A percentile compares a stretch with the other conserved stretches of the same genome.
Evolutionary conservation across 2,797 vertebrate species (phyloP).

Genomic region (Acridotheres tristis): DNA sequence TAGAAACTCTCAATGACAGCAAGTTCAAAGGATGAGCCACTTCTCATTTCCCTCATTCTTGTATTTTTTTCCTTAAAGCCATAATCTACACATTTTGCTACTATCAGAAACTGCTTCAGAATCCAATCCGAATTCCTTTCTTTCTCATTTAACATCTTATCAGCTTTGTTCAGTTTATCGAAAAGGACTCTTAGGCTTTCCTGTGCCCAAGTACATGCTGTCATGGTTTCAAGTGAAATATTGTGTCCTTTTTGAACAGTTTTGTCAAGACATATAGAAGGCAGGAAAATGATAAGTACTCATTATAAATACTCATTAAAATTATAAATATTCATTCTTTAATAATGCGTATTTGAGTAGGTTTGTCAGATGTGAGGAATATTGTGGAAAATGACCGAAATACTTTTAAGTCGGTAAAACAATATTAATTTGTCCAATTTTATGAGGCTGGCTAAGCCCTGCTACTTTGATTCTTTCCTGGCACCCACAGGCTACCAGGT

Average conservation of each 20-base stretch:
- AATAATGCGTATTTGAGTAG: neutral
- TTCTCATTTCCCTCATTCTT: conserved; percentile 31
- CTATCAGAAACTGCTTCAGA: neutral
- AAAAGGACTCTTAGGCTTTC: neutral
- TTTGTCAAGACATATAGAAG: neutral
- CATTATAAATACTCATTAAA: neutral
- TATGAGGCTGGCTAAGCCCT: neutral
- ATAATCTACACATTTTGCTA: neutral
- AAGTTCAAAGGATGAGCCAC: conserved; percentile 16
- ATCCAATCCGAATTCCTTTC: neutral
- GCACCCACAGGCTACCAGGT: neutral
- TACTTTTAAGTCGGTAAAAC: neutral
- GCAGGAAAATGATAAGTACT: neutral
- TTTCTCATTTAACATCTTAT: neutral
- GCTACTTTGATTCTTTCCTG: conserved; percentile 2
- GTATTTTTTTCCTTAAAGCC: conserved; percentile 4
- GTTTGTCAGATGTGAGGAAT: neutral
- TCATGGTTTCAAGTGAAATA: neutral
- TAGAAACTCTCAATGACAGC: conserved; percentile 26
- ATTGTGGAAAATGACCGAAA: neutral
- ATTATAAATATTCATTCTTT: neutral
- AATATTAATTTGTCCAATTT: neutral
- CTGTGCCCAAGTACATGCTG: neutral
- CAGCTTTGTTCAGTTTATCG: neutral
- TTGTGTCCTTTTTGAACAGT: neutral